These are phyloP conservation scores for Stratiolaelaps scimitus DNA, from an alignment of 1,140 invertebrate species.

Conservation along the genomic window DNA sequence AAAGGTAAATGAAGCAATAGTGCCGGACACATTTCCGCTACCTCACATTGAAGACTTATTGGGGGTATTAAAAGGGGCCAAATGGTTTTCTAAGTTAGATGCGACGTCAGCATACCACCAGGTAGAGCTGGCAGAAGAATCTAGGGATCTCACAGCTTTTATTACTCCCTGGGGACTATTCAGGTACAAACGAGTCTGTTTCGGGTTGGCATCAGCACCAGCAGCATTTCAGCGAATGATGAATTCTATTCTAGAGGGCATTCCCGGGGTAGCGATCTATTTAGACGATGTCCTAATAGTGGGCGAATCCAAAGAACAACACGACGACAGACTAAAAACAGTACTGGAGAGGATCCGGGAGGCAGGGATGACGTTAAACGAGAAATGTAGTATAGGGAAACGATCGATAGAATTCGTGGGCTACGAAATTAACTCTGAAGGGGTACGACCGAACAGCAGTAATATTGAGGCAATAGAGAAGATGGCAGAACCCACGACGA, in stretches of 20 bases:
- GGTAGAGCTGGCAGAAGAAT: slow-evolving; percentile 27
- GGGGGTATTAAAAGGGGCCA: slow-evolving; percentile 1
- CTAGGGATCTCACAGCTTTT: no score
- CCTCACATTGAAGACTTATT: slow-evolving; percentile 28
- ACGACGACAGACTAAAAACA: slow-evolving; percentile 29
- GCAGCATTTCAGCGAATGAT: slow-evolving; percentile 33
- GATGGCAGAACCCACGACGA: background rate
- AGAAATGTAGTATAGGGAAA: slow-evolving; percentile 30
- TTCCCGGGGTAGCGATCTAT: slow-evolving; percentile 27
- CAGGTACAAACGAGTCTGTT: slow-evolving; percentile 34
- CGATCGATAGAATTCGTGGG: slow-evolving; percentile 28
- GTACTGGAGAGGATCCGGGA: slow-evolving; percentile 30
- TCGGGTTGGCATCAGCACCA: slow-evolving; percentile 34
- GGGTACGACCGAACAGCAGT: background rate
- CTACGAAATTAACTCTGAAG: background rate
- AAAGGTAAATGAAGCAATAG: slow-evolving; percentile 31
- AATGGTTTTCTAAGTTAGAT: slow-evolving; percentile 29
- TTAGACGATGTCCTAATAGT: slow-evolving; percentile 34
- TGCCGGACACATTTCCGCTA: slow-evolving; percentile 27
- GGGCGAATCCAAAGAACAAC: slow-evolving; percentile 29
- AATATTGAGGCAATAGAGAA: background rate
- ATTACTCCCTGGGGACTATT: slow-evolving; percentile 32
- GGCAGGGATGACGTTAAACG: slow-evolving; percentile 34
- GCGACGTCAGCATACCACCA: slow-evolving; percentile 31
- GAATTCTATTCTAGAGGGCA: slow-evolving; percentile 18